Evolutionary conservation across 2,888 invertebrate genomes (phyloP).

Genomic region (Dynastes grantii): DNA sequence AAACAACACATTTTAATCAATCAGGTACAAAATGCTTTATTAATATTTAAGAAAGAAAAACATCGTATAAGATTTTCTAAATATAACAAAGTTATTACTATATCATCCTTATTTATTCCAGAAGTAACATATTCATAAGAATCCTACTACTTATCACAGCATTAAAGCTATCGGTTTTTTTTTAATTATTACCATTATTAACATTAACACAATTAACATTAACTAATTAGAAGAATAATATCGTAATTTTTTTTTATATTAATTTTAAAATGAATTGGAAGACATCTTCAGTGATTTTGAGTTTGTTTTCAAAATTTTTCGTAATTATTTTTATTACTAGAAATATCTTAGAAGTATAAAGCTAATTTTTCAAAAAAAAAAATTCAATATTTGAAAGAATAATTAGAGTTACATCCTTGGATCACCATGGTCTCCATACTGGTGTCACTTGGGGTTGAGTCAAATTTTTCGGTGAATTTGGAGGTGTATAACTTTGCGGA

Average conservation of each 20-base stretch:
- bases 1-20: background rate
- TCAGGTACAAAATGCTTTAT: constrained; percentile 13
- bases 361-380: constrained; percentile 40
- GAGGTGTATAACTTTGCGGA: constrained; percentile 61
- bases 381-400: constrained; percentile 28
- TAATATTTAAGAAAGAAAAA: too few species aligned
- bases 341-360: constrained; percentile 21
- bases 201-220: too few species aligned
- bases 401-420: background rate
- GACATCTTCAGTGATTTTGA: constrained; percentile 51
- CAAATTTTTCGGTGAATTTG: constrained; percentile 60
- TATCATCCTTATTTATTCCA: constrained; percentile 1
- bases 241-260: background rate
- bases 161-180: too few species aligned
- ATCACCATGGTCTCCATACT: constrained; percentile 70
- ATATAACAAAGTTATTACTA: constrained; percentile 2
- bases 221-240: too few species aligned
- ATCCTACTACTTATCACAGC: too few species aligned
- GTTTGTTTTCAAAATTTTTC: constrained; percentile 33
- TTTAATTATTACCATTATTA: too few species aligned
- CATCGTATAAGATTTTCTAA: too few species aligned
- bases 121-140: too few species aligned
- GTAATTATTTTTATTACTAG: constrained; percentile 37
- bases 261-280: constrained; percentile 56
- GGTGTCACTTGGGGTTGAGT: constrained; percentile 57